Conservation (phyloP, 2,797 vertebrate genomes). For the Peromyscus nudipes region DNA sequence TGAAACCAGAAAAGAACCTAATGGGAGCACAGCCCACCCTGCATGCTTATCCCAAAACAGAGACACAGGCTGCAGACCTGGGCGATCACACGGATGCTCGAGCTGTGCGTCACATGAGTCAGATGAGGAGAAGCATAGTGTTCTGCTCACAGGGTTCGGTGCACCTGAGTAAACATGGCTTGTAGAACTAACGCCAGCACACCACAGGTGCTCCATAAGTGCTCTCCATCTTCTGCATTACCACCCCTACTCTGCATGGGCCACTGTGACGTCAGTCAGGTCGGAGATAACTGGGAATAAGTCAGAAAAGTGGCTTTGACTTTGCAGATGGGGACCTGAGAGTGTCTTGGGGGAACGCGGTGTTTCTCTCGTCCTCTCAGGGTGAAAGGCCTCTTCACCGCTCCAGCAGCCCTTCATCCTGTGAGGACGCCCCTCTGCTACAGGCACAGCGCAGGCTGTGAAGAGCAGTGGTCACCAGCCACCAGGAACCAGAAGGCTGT, state of each 20-base stretch:
- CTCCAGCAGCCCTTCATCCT: background rate
- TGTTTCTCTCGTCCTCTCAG: background rate
- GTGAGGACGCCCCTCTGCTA: accelerated
- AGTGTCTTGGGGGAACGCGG: background rate
- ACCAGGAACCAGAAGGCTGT: background rate
- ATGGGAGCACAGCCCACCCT: background rate
- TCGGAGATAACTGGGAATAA: accelerated
- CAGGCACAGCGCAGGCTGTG: background rate
- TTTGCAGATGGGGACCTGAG: accelerated
- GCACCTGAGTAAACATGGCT: accelerated
- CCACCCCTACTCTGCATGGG: accelerated
- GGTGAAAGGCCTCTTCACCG: accelerated
- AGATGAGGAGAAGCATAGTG: accelerated
- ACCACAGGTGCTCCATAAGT: accelerated
- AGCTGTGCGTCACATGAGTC: accelerated
- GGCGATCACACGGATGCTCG: accelerated
- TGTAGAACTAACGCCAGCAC: accelerated
- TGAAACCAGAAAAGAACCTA: background rate
- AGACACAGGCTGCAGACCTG: background rate
- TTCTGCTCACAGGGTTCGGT: accelerated
- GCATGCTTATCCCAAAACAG: too few relatives aligned
- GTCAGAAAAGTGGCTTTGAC: background rate
- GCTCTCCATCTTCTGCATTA: accelerated
- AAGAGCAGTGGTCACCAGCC: background rate
- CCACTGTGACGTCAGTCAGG: accelerated